Base-by-base conservation (phyloP, 2,113 vertebrate genomes). In the Paramisgurnus dabryanus region DNA sequence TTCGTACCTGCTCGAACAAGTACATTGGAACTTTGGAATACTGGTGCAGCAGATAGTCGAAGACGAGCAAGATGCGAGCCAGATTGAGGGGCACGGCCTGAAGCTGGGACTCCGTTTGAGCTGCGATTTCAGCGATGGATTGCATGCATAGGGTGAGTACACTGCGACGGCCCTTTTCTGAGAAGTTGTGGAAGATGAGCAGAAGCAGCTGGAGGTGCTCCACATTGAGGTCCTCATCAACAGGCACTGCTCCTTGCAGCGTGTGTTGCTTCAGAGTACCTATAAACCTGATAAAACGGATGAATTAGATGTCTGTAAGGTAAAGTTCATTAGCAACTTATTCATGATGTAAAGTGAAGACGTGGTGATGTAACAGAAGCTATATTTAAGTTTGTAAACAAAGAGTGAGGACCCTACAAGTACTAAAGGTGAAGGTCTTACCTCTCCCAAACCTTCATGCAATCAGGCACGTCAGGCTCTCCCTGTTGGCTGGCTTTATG, bases 401-500 rank as follows among this genome's bases (percentile, higher is more conserved):
- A 22, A 22, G 22, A 34, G 27, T 34, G 12, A 6, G 13, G 17
- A 69, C n/a, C 39, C 22, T 15, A 12, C 6, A 50, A 11, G 49
- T 47, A 7, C 45, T 47, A 47, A 47, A 53, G 6, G 7, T 27
- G 15, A 68, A 9, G 5, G 22, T 9, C 90, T 87, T 92, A 99
- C 98, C 98, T 97, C 91, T 98, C 97, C 98, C 98, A 99, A 72
- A 99, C 96, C 88, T 95, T 98, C 86, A 97, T 95, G 86, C 96
- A 98, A 87, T 98, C 98, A 0, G 95, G 94, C 45, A 99, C 96
- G 0, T 99, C 98, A 1, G 96, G 96, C 57, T 98, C 96, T 65
- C 95, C 96, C 85, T 97, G 96, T 75, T 92, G 69, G 50, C 82
- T 92, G 66, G 97, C 96, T 93, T 96, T 98, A 83, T 98, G 97